Evolutionary conservation across 2,113 vertebrate genomes (phyloP).

Genomic region (Silurus meridionalis): DNA sequence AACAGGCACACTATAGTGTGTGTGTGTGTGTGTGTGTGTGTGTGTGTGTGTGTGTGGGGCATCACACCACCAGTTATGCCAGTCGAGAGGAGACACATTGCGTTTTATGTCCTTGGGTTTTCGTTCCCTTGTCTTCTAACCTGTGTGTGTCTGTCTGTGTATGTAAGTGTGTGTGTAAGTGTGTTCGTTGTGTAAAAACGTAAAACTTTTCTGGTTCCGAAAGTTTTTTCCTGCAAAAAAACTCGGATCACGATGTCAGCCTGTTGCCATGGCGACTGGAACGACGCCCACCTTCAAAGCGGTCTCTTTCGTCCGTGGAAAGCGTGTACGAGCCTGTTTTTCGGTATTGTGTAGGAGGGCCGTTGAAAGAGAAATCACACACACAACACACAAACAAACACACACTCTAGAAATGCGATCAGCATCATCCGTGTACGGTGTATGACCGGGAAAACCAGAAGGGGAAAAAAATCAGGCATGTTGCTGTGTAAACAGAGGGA

Average conservation of each 20-base stretch:
- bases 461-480: background rate
- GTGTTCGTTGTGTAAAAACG: background rate
- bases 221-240: background rate
- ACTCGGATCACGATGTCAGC: background rate
- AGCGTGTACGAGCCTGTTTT: background rate
- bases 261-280: background rate
- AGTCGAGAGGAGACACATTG: constrained; percentile 42
- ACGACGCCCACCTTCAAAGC: background rate
- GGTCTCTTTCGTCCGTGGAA: background rate
- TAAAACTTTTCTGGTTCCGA: too few species aligned
- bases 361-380: background rate
- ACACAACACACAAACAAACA: background rate
- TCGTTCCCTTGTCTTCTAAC: constrained; percentile 8
- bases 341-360: background rate
- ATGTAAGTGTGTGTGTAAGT: constrained; percentile 43
- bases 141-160: background rate
- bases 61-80: constrained; percentile 57
- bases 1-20: background rate
- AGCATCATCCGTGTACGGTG: background rate
- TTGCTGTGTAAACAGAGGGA: constrained; percentile 35
- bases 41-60: constrained; percentile 14
- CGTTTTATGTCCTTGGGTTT: constrained; percentile 33
- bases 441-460: background rate
- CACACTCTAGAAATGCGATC: background rate
- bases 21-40: background rate